Evolutionary conservation across 2,113 vertebrate species (phyloP), one percentile per base, ranked within the genome.

Genomic region (Hiodon tergisus): DNA sequence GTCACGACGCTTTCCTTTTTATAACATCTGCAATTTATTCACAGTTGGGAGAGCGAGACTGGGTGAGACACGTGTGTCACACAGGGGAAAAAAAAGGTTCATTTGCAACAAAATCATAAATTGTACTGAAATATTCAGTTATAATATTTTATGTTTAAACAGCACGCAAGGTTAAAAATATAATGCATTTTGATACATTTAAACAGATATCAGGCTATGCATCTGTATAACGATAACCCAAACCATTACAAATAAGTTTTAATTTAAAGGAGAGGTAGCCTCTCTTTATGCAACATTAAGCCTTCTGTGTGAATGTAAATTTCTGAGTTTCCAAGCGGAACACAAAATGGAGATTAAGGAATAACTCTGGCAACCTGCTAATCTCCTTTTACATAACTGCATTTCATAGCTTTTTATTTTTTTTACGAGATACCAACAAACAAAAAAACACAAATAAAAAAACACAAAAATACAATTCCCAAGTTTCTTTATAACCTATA

Each of bases 281-380:
- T 83, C 77, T 85, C 83, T 81, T 79, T 83, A 79, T 83, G 84
- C 80, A 83, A 81, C 83, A 84, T 85, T 82, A 86, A 88, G 85
- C 85, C 79, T 80, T 73, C 84, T 71, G 83, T 86, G 84, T 84
- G 86, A 83, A 89, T 88, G 87, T 90, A 81, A 83, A 85, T 79
- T 87, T 81, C 85, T 73, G 81, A 85, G 82, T 83, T 61, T 31
- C 31, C 31, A 31, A 31, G 31, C 31, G 31, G 69, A 78, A 82
- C 78, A 81, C 82, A 83, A 75, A 75, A 59, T 59, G 14, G 65
- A 65, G 73, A 75, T 75, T 75, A 75, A 31, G 31, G 31, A 31
- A 31, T 31, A 31, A 31, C 31, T 31, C 31, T 31, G 31, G 31
- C 31, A 31, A 31, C 31, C 31, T 31, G 31, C 31, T 31, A 31